Percentiles rank a stretch among this genome's conserved stretches.
phyloP scores from a whole-genome alignment of 1,140 invertebrate genomes.

The Myzus persicae region DNA sequence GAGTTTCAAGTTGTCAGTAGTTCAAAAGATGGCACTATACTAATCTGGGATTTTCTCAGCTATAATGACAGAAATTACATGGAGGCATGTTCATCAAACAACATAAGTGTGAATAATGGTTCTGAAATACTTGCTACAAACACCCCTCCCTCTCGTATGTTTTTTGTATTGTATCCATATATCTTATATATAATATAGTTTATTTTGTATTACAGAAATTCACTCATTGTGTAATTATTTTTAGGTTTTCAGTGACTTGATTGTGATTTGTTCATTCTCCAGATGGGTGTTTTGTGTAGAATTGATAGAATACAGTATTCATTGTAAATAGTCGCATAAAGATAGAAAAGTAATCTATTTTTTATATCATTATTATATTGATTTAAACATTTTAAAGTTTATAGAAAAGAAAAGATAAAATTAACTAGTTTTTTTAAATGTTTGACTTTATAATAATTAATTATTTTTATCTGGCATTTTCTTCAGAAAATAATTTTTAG shows the following conservation, averaged over 20 bases:
- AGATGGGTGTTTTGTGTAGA: background rate
- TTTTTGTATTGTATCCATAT: background rate
- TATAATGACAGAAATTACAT: slow-evolving; percentile 63
- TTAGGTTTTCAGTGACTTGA: background rate
- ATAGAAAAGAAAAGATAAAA: background rate
- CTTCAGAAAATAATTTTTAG: background rate
- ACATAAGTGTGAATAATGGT: background rate
- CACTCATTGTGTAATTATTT: background rate
- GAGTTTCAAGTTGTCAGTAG: slow-evolving; percentile 99
- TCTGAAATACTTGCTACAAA: background rate
- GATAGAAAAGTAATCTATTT: background rate
- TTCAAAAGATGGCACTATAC: slow-evolving; percentile 99
- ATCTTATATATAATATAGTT: background rate
- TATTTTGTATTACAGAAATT: background rate
- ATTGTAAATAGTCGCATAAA: background rate
- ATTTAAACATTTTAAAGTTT: background rate
- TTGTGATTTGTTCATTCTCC: background rate
- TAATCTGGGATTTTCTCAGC: slow-evolving; percentile 99
- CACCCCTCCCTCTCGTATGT: background rate
- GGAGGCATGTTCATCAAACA: background rate
- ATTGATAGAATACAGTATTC: background rate
- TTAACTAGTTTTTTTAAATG: background rate
- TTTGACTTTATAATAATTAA: background rate
- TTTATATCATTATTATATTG: background rate
- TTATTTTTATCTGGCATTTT: background rate